Evolutionary conservation across 1,140 invertebrate species (phyloP).

Genomic region (Trypoxylus dichotomus): DNA sequence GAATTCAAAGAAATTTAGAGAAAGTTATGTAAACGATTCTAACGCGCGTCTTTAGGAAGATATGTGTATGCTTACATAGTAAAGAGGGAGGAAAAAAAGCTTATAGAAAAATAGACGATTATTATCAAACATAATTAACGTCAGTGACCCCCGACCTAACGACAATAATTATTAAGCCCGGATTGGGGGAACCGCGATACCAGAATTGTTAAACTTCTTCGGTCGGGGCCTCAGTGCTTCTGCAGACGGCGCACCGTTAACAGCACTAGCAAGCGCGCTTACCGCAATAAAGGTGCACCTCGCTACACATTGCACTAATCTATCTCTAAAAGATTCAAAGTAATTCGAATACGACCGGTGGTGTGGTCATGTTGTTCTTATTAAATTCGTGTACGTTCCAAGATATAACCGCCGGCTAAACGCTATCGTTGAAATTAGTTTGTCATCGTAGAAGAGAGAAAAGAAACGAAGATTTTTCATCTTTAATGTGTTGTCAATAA

Average conservation of each 20-base stretch:
- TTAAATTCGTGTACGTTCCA: background rate
- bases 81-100: constrained; percentile 9
- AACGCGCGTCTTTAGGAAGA: background rate
- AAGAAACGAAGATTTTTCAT: background rate
- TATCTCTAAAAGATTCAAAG: background rate
- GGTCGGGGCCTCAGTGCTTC: constrained; percentile 13
- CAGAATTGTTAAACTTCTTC: constrained; percentile 24
- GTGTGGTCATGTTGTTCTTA: constrained; percentile 8
- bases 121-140: constrained; percentile 26
- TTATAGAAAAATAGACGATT: constrained; percentile 9
- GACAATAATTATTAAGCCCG: constrained; percentile 17
- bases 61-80: background rate
- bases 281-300: constrained; percentile 3
- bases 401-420: background rate
- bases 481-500: background rate
- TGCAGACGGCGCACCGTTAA: constrained; percentile 20
- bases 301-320: background rate
- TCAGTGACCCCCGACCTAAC: constrained; percentile 14
- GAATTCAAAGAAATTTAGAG: background rate
- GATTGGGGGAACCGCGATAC: constrained; percentile 22
- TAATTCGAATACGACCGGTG: background rate
- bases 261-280: background rate
- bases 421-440: background rate
- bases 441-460: background rate
- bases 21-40: background rate